A percentile compares a stretch with the other conserved stretches of the same genome.
Evolutionary conservation across 1,140 invertebrate species (phyloP).

Genomic region (Conopomorpha cramerella): DNA sequence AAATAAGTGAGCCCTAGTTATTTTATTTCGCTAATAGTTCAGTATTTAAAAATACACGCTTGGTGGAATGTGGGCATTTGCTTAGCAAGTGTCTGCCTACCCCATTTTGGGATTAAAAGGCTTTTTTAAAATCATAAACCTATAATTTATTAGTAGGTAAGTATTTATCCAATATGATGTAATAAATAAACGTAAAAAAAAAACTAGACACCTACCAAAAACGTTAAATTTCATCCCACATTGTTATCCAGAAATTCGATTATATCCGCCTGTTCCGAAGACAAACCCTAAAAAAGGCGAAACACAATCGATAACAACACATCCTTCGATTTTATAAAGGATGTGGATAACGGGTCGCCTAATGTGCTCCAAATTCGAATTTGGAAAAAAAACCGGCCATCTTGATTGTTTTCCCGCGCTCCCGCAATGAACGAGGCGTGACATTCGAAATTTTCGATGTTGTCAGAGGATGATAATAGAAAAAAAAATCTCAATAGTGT

Average conservation of each 20-base stretch:
- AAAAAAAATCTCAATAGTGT: constrained; percentile 22
- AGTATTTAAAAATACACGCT: no score
- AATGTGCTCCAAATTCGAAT: no score
- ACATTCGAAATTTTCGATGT: constrained; percentile 41
- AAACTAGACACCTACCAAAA: constrained; percentile 38
- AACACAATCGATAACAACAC: constrained; percentile 15
- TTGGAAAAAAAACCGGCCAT: constrained; percentile 22
- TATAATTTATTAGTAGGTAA: no score
- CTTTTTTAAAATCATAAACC: no score
- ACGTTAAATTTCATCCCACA: constrained; percentile 49
- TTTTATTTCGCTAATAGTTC: no score
- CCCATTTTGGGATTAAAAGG: no score
- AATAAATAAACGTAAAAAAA: constrained; percentile 25
- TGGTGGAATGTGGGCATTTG: no score
- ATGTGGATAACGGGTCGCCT: constrained; percentile 27
- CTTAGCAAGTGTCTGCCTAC: no score
- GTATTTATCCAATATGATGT: no score
- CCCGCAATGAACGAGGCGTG: constrained; percentile 39
- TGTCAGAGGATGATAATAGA: constrained; percentile 31
- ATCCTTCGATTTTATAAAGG: constrained; percentile 26
- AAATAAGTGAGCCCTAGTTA: no score
- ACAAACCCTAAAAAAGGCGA: constrained; percentile 25
- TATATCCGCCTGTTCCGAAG: constrained; percentile 34
- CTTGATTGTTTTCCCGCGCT: constrained; percentile 36
- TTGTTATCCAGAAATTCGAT: constrained; percentile 55